These are phyloP conservation scores for Alaudala cheleensis DNA, from an alignment of 2,113 vertebrate genomes.

Conservation along the genomic window DNA sequence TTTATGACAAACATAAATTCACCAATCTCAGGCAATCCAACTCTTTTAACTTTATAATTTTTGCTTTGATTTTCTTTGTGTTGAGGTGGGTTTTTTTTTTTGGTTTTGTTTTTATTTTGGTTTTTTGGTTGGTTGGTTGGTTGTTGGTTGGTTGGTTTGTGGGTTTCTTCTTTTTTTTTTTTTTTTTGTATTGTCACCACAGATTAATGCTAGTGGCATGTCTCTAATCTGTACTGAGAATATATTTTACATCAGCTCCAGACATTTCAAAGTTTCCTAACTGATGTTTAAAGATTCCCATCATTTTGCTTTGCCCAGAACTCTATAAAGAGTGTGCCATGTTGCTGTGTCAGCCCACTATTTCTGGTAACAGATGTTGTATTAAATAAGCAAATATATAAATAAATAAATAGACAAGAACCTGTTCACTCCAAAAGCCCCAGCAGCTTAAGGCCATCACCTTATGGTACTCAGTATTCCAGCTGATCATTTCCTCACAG, in stretches of 20 bases:
- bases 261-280: neutral
- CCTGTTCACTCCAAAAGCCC: neutral
- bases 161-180: too few species aligned
- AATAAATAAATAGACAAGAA: neutral
- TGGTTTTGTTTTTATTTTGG: too few species aligned
- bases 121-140: too few species aligned
- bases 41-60: neutral
- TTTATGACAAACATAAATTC: neutral
- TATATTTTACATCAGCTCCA: neutral
- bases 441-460: neutral
- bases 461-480: neutral
- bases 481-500: neutral
- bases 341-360: too few species aligned
- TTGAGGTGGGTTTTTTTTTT: neutral
- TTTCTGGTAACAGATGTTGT: neutral
- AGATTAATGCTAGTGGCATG: neutral
- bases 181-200: fast-evolving
- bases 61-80: neutral
- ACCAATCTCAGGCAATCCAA: neutral
- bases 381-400: neutral
- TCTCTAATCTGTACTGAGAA: neutral
- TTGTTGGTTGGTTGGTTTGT: neutral
- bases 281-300: neutral
- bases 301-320: neutral
- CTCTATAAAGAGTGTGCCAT: neutral